Conservation (phyloP, 1,140 invertebrate species). For the Zeugodacus cucurbitae region DNA sequence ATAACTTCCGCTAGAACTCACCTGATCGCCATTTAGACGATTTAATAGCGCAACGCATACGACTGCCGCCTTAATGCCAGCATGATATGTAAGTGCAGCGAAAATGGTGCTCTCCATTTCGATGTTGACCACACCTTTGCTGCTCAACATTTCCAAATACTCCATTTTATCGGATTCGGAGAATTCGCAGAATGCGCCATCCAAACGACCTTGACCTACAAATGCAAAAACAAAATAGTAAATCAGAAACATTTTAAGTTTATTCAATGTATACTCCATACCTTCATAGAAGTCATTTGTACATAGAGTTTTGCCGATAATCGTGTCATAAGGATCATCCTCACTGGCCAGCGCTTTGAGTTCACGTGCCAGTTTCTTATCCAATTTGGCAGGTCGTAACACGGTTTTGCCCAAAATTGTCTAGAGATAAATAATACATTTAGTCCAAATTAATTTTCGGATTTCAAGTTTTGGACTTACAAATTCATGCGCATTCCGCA, state of each 20-base stretch:
- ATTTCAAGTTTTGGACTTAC: slow-evolving; percentile 65
- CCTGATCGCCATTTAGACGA: slow-evolving; percentile 93
- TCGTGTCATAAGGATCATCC: slow-evolving; percentile 86
- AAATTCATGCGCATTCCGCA: slow-evolving; percentile 77
- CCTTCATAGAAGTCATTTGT: slow-evolving; percentile 98
- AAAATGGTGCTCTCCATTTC: slow-evolving; percentile 95
- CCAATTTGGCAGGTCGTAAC: slow-evolving; percentile 83
- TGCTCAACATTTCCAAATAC: slow-evolving; percentile 82
- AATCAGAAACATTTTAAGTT: not conserved
- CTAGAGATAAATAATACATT: slow-evolving; percentile 67
- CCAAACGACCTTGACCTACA: slow-evolving; percentile 86
- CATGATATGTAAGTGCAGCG: slow-evolving; percentile 92
- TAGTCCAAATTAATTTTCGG: not conserved
- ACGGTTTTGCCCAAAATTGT: slow-evolving; percentile 89
- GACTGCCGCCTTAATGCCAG: slow-evolving; percentile 92
- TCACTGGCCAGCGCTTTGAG: slow-evolving; percentile 76
- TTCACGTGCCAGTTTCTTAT: slow-evolving; percentile 82
- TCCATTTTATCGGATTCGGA: slow-evolving; percentile 89
- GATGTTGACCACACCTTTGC: slow-evolving; percentile 91
- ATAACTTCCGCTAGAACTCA: slow-evolving; percentile 62
- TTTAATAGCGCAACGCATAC: slow-evolving; percentile 95
- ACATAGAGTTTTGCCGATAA: slow-evolving; percentile 93
- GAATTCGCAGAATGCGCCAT: slow-evolving; percentile 98
- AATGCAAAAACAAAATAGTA: slow-evolving; percentile 17
- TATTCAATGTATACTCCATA: slow-evolving; percentile 57